These are phyloP conservation scores for Holotrichia oblita DNA, from an alignment of 1,140 invertebrate genomes.

Conservation along the genomic window DNA sequence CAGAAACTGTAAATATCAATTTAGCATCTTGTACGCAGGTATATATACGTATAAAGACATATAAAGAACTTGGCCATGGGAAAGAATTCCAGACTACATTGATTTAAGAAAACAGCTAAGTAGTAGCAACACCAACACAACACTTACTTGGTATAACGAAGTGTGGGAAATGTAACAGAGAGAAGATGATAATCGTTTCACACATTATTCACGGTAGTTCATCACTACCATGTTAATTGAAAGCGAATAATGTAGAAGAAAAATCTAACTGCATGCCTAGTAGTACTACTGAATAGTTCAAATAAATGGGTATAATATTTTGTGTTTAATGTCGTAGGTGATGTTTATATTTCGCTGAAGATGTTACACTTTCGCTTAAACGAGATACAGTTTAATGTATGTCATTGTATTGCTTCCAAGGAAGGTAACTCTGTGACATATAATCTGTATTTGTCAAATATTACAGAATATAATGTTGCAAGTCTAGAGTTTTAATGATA, in stretches of 20 bases:
- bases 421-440: too few relatives aligned
- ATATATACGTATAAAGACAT: background rate
- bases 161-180: conserved; percentile 29
- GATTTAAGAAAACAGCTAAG: conserved; percentile 11
- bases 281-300: background rate
- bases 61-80: conserved; percentile 33
- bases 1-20: background rate
- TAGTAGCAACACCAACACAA: background rate
- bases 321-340: background rate
- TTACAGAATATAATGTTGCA: too few relatives aligned
- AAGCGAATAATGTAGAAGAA: conserved; percentile 18
- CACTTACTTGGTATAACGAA: conserved; percentile 12
- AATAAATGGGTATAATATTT: background rate
- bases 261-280: background rate
- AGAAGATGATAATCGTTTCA: conserved; percentile 29
- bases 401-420: too few relatives aligned
- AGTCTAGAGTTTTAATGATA: too few relatives aligned
- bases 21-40: background rate
- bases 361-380: background rate
- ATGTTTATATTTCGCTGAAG: background rate
- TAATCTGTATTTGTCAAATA: too few relatives aligned
- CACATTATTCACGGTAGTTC: conserved; percentile 16
- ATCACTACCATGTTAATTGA: conserved; percentile 33
- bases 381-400: too few relatives aligned
- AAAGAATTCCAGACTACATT: conserved; percentile 16